Conservation (phyloP, 2,113 vertebrate genomes). For the Calidris pugnax region DNA sequence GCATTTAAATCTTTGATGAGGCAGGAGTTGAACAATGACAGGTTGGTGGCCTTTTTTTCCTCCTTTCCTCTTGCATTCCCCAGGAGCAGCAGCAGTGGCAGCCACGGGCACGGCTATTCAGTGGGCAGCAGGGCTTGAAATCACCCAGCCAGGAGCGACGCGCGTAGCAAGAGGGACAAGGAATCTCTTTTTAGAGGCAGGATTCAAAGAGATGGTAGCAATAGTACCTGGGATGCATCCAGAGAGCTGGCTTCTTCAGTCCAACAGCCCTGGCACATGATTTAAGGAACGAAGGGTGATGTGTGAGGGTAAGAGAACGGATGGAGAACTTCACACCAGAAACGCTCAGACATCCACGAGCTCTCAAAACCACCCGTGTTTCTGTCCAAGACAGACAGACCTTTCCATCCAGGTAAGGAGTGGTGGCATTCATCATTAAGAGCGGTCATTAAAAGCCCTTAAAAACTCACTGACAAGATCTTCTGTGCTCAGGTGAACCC, state of each 20-base stretch:
- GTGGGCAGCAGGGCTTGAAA: background rate
- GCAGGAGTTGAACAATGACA: background rate
- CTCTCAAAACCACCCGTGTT: fast-evolving
- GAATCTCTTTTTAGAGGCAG: background rate
- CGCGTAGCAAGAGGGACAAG: background rate
- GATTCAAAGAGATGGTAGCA: background rate
- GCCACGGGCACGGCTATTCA: background rate
- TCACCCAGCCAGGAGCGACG: background rate
- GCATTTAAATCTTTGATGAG: background rate
- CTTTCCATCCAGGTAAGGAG: background rate
- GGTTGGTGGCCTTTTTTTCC: background rate
- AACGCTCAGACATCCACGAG: fast-evolving
- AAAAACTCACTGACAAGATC: background rate
- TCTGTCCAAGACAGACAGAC: background rate
- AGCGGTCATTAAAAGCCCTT: background rate
- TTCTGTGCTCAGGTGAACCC: background rate
- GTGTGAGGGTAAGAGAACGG: background rate
- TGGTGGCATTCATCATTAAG: fast-evolving
- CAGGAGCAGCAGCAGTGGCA: background rate
- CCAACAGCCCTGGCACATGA: background rate
- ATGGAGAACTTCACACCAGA: background rate
- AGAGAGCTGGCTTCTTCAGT: background rate
- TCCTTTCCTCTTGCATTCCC: background rate
- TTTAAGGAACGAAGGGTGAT: background rate
- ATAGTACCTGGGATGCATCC: fast-evolving